Conservation (phyloP, 2,888 invertebrate species). For the Gastrophysa polygoni region DNA sequence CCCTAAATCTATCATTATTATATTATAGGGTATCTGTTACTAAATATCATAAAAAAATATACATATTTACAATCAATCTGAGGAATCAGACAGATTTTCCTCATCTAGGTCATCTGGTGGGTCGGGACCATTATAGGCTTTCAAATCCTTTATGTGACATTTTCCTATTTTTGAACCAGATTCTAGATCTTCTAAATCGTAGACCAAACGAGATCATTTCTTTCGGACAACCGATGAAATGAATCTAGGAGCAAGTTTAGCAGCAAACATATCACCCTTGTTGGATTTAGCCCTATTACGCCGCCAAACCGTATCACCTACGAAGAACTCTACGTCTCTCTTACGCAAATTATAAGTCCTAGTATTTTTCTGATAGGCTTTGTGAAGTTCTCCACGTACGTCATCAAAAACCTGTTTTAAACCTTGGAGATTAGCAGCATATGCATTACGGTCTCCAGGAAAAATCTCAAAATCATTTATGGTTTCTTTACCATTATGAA, state of each 20-base stretch:
- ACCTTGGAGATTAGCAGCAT: constrained; percentile 3
- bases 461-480: background rate
- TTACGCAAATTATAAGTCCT: constrained; percentile 26
- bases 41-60: background rate
- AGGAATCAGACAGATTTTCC: background rate
- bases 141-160: background rate
- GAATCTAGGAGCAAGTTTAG: background rate
- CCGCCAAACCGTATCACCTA: constrained; percentile 23
- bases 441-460: background rate
- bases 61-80: background rate
- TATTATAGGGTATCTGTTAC: background rate
- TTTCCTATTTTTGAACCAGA: background rate
- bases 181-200: background rate
- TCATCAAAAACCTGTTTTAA: constrained; percentile 5
- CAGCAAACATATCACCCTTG: background rate
- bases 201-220: background rate
- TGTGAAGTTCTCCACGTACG: too few relatives aligned
- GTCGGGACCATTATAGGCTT: background rate
- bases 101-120: background rate
- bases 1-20: background rate
- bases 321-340: too few relatives aligned
- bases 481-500: constrained; percentile 23
- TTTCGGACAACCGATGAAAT: background rate
- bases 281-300: constrained; percentile 16
- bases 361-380: constrained; percentile 21